A percentile compares a stretch with the other conserved stretches of the same genome.
phyloP scores from a whole-genome alignment of 1,140 invertebrate species.

The Drosophila triauraria region DNA sequence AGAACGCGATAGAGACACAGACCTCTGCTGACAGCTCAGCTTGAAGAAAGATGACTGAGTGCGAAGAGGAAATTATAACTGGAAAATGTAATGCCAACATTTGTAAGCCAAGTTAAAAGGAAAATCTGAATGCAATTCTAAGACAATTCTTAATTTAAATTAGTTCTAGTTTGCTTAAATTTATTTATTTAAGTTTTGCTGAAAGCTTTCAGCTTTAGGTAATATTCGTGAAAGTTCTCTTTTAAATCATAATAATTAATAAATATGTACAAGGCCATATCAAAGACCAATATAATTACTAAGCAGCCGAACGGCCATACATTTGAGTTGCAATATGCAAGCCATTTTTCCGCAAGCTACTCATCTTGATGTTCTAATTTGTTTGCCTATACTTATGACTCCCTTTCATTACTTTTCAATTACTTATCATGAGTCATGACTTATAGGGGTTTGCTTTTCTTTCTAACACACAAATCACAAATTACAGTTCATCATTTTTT shows the following conservation, averaged over 20 bases:
- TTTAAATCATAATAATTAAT: too few relatives aligned
- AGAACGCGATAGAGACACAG: constrained; percentile 2
- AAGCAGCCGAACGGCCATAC: too few relatives aligned
- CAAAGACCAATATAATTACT: too few relatives aligned
- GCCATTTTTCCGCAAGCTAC: too few relatives aligned
- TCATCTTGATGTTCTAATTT: too few relatives aligned
- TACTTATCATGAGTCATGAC: constrained; percentile 3
- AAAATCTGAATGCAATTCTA: background rate
- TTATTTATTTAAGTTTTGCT: background rate
- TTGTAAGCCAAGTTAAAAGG: background rate
- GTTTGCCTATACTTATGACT: too few relatives aligned
- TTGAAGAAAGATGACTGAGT: constrained; percentile 28
- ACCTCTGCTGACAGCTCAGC: constrained; percentile 25
- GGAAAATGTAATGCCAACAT: constrained; percentile 16
- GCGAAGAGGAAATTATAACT: constrained; percentile 8
- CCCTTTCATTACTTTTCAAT: background rate
- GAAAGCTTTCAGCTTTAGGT: too few relatives aligned
- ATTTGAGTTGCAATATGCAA: too few relatives aligned
- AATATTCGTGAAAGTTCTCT: too few relatives aligned
- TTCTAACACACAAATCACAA: background rate
- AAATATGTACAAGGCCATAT: too few relatives aligned
- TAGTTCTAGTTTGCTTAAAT: background rate
- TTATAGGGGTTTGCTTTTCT: background rate
- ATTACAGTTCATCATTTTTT: constrained; percentile 3
- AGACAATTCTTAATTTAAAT: background rate